phyloP scores from a whole-genome alignment of 2,797 vertebrate genomes.

The Capromys pilorides region DNA sequence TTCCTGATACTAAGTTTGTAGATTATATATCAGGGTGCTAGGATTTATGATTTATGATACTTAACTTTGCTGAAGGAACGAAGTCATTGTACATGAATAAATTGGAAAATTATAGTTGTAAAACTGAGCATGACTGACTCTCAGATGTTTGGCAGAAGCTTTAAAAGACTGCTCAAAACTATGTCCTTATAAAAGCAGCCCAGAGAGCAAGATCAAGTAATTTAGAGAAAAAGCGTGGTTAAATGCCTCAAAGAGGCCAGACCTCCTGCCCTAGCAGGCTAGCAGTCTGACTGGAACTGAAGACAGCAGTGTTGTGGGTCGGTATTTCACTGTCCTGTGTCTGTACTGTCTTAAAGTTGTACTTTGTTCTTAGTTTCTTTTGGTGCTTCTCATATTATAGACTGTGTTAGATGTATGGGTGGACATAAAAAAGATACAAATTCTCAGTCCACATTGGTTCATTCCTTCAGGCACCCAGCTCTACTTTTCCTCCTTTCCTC shows the following conservation, averaged over 20 bases:
- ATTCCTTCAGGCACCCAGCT: neutral
- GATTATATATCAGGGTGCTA: neutral
- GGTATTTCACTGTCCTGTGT: neutral
- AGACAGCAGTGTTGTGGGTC: neutral
- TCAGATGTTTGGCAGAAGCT: neutral
- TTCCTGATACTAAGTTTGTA: conserved; percentile 9
- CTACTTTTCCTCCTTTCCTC: neutral
- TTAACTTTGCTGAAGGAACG: conserved; percentile 5
- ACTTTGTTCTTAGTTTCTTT: neutral
- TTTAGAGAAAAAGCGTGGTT: conserved; percentile 38
- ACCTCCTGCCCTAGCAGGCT: neutral
- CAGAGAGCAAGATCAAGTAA: neutral
- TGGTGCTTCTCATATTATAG: neutral
- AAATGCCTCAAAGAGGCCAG: conserved; percentile 28
- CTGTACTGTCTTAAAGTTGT: neutral
- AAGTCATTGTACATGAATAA: conserved; percentile 34
- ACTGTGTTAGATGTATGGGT: neutral
- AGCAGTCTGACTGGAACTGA: neutral
- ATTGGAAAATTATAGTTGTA: neutral
- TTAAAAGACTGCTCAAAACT: conserved; percentile 24
- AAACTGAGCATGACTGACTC: conserved; percentile 1
- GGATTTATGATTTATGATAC: conserved; percentile 43
- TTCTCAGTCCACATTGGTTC: neutral
- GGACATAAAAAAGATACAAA: neutral
- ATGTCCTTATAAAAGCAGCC: neutral